Evolutionary conservation across 2,113 vertebrate species (phyloP), one percentile per base, ranked within the genome.

Genomic region (Sebastes fasciatus): DNA sequence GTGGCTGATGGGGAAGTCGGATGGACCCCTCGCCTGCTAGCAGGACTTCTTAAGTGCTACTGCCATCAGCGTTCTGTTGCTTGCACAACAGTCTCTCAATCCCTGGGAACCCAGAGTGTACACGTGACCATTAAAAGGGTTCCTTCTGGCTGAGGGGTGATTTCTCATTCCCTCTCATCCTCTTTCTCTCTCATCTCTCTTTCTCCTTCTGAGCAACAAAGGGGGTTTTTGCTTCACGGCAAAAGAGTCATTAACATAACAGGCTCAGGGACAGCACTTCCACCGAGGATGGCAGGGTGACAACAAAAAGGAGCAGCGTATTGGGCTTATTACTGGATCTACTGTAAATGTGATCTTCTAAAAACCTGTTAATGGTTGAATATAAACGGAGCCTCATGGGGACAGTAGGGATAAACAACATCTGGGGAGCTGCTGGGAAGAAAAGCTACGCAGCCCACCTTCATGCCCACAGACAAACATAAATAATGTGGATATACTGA

Each of bases 41-140:
- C 77, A 1, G 74, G 66, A 90, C 58, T 69, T 85, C 88, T 87
- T 82, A 91, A 94, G 91, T 90, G 87, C 81, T 82, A 51, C 64
- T 91, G 65, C 90, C 88, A 88, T 89, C 84, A 89, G 86, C 77
- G 49, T 75, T 87, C 78, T 83, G 76, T 54, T 80, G 79, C 86
- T 91, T 90, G 84, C 68, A 4, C 93, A 94, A 91, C 72, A 74
- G 70, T 48, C 57, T 74, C 61, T 62, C 52, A 49, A 26, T 76
- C 63, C 13, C 19, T 21, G 79, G 55, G 73, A 89, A 79, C 75
- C 79, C 79, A 62, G 48, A 76, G 79, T 57, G 71, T 85, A 72
- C 87, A 90, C 61, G 88, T 89, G 85, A 77, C 84, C 49, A 76
- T 58, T 79, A 17, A 74, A 49, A 91, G 79, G 80, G 69, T 69